Conservation (phyloP, 2,888 invertebrate species). For the Belgica antarctica region DNA sequence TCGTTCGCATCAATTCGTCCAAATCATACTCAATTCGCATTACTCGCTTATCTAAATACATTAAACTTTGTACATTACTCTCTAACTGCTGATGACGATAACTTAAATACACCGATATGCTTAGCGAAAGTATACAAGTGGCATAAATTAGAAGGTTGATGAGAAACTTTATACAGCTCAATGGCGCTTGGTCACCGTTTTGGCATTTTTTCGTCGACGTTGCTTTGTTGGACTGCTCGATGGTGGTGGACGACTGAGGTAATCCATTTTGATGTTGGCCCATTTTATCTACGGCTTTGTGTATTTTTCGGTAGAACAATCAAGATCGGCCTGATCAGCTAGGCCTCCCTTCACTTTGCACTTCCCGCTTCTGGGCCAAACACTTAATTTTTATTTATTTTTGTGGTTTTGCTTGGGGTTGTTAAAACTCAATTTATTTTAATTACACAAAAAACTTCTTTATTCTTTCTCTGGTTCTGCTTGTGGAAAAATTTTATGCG, state of each 20-base stretch:
- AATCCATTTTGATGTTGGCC: constrained; percentile 34
- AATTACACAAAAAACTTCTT: constrained; percentile 31
- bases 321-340: constrained; percentile 1
- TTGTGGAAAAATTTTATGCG: constrained; percentile 16
- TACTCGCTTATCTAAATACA: constrained; percentile 42
- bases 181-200: constrained; percentile 39
- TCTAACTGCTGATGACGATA: constrained; percentile 42
- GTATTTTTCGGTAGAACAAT: not conserved
- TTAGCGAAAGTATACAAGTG: constrained; percentile 42
- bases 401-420: constrained; percentile 24
- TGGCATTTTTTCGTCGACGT: constrained; percentile 34
- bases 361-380: constrained; percentile 12
- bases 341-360: not conserved
- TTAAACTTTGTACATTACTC: constrained; percentile 38
- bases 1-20: constrained; percentile 37
- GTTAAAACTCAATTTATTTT: constrained; percentile 43
- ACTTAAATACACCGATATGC: constrained; percentile 41
- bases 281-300: not conserved
- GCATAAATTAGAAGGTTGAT: constrained; percentile 43
- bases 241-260: constrained; percentile 37
- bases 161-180: constrained; percentile 39
- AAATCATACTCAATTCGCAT: constrained; percentile 39
- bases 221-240: constrained; percentile 6
- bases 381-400: constrained; percentile 23
- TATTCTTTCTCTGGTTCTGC: not conserved